Percentiles rank a stretch among this genome's conserved stretches.
Evolutionary conservation across 2,113 vertebrate species (phyloP).

Genomic region (Podarcis muralis): DNA sequence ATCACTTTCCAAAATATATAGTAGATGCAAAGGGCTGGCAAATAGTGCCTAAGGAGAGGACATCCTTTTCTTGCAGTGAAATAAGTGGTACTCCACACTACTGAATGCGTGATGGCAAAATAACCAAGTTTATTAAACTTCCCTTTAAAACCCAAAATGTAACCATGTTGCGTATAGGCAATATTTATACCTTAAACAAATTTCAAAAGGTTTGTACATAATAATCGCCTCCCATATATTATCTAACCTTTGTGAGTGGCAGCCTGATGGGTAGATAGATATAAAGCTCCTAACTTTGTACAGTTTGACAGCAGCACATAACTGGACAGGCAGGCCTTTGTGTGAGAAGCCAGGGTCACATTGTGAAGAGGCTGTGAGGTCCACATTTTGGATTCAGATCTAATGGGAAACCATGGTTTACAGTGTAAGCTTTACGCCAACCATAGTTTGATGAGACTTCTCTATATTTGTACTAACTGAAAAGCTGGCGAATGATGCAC

Average conservation of each 20-base stretch:
- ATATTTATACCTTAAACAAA: neutral
- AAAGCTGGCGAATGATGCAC: neutral
- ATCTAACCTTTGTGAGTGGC: neutral
- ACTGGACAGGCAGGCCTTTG: neutral
- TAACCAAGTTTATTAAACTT: neutral
- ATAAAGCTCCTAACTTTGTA: neutral
- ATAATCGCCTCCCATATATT: neutral
- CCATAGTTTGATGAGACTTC: neutral
- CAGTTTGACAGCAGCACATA: neutral
- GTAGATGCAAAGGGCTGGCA: neutral
- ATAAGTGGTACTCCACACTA: no score
- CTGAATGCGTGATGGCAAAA: neutral
- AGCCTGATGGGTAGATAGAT: neutral
- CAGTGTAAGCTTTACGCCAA: neutral
- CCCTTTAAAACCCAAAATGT: neutral
- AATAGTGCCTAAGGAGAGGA: no score
- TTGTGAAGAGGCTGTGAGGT: neutral
- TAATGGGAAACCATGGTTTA: no score
- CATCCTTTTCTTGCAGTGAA: no score
- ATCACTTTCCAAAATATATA: neutral
- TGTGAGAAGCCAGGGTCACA: neutral
- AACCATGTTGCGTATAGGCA: neutral
- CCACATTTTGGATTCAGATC: neutral
- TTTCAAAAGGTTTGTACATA: neutral
- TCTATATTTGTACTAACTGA: neutral